Evolutionary conservation across 2,113 vertebrate species (phyloP), one percentile per base, ranked within the genome.

Genomic region (Microtus richardsoni): DNA sequence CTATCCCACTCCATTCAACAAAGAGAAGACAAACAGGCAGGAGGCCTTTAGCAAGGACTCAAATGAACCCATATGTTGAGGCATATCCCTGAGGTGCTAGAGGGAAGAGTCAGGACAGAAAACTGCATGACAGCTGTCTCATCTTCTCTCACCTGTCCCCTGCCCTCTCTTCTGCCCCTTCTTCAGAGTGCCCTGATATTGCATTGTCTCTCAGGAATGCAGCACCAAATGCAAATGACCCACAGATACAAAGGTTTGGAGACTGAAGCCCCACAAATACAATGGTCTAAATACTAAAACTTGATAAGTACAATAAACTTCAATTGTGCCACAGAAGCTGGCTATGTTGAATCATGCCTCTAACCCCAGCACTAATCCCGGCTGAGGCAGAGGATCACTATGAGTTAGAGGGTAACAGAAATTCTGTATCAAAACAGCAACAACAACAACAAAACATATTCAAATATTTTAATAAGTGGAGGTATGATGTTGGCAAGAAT

Each of bases 11-110:
- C 66, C 58, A 22, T 36, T 93, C 47, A 74, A 30, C 5, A 85
- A 54, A 12, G n/a, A 78, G 9, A 95, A 77, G 91, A 85, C 1
- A 41, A 52, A 79, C 14, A 75, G 0, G 28, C 54, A 30, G 70
- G 14, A 82, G 92, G 5, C 6, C 73, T 83, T 95, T 62, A 66
- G 12, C 71, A 94, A 95, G 39, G 30, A 94, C 94, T 94, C 36
- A 49, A 49, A 80, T 68, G 8, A 62, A 89, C 49, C 3, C 44
- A 22, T 36, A 77, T 17, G 39, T 13, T 9, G 13, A n/a, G 10
- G 6, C 64, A 10, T 62, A 71, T 58, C 19, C 60, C n/a, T 26
- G 71, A 24, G 7, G 60, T 52, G 12, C 44, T 7, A 12, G 7
- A 80, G 22, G 19, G 71, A 66, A 26, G 2, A 33, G 47, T 49